phyloP scores from a whole-genome alignment of 2,113 vertebrate species.

The Pomatostomus ruficeps region DNA sequence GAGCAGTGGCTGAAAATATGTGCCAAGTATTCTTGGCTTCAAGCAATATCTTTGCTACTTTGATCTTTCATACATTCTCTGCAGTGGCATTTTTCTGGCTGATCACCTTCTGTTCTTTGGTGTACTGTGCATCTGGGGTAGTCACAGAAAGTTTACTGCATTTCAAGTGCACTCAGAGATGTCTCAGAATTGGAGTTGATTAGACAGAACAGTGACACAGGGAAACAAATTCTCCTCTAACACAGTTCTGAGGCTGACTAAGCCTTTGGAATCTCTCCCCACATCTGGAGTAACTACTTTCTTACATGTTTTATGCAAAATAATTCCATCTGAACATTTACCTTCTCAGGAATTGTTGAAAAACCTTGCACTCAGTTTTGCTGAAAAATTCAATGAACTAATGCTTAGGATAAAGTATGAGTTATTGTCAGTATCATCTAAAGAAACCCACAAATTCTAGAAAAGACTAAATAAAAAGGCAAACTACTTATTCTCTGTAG shows the following conservation, averaged over 20 bases:
- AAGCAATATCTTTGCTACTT: not conserved
- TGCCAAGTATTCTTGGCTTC: not conserved
- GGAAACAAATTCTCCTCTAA: slow-evolving; percentile 26
- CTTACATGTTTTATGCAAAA: not conserved
- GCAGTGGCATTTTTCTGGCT: not conserved
- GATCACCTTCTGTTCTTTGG: slow-evolving; percentile 42
- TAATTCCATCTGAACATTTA: not conserved
- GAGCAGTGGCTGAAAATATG: not conserved
- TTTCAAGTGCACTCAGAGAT: slow-evolving; percentile 49
- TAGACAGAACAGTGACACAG: slow-evolving; percentile 18
- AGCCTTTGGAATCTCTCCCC: slow-evolving; percentile 17
- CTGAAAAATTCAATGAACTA: not conserved
- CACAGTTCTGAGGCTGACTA: slow-evolving; percentile 8
- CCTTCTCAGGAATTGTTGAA: not conserved
- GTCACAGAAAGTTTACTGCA: slow-evolving; percentile 27
- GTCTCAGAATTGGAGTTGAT: slow-evolving; percentile 57
- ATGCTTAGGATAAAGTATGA: not conserved
- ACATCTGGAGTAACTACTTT: slow-evolving; percentile 26
- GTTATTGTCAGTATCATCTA: not conserved
- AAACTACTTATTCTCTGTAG: not conserved
- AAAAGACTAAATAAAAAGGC: not conserved
- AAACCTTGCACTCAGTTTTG: not conserved
- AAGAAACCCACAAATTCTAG: not conserved
- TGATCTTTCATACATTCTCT: not conserved
- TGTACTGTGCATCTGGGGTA: not conserved